A percentile compares a stretch with the other conserved stretches of the same genome.
Conservation (phyloP, 2,113 vertebrate genomes). For the Gobius niger region DNA sequence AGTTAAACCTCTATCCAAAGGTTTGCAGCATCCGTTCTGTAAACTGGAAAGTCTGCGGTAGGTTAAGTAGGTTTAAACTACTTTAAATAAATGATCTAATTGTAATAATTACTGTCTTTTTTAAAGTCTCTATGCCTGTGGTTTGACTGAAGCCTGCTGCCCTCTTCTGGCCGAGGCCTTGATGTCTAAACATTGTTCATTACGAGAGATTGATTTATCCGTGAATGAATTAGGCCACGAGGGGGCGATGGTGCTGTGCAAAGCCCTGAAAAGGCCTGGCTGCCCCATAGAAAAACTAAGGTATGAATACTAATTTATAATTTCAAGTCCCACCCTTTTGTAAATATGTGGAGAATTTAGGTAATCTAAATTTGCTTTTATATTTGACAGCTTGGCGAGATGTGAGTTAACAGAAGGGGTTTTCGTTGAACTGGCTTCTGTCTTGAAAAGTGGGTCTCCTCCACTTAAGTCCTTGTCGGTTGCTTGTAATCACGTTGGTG, state of each 20-base stretch:
- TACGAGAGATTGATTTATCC: constrained; percentile 68
- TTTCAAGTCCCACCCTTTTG: constrained; percentile 9
- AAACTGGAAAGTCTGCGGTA: constrained; percentile 61
- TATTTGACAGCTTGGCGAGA: constrained; percentile 50
- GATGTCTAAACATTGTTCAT: constrained; percentile 55
- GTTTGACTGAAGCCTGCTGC: constrained; percentile 60
- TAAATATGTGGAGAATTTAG: background rate
- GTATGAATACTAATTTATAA: constrained; percentile 23
- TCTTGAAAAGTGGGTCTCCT: constrained; percentile 56
- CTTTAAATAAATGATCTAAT: background rate
- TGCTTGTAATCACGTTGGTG: constrained; percentile 58
- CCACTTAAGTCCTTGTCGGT: constrained; percentile 55
- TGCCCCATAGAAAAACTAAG: constrained; percentile 55
- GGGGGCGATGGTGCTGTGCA: constrained; percentile 66
- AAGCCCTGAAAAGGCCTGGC: constrained; percentile 42
- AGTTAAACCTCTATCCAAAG: constrained; percentile 48
- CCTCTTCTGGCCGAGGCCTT: constrained; percentile 54
- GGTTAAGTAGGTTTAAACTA: background rate
- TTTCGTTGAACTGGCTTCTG: constrained; percentile 58
- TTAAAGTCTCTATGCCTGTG: constrained; percentile 44
- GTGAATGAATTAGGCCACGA: constrained; percentile 67
- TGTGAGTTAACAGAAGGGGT: constrained; percentile 60
- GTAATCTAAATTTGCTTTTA: background rate
- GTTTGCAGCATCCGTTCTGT: constrained; percentile 54
- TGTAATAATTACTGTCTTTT: background rate